phyloP scores from a whole-genome alignment of 2,888 invertebrate genomes.

The Macrophya annulata region DNA sequence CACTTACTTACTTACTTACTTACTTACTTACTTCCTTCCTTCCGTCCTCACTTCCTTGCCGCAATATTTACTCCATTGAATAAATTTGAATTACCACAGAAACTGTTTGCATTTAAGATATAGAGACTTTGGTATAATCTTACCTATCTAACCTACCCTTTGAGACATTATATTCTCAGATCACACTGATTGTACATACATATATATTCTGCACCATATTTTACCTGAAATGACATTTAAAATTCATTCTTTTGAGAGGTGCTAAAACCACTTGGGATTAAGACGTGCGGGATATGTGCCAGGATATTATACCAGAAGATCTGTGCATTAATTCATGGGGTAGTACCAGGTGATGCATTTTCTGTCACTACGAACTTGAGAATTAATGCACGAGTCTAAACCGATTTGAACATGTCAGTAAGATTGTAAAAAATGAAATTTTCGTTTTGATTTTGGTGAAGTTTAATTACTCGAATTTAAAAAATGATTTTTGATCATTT shows the following conservation, averaged over 20 bases:
- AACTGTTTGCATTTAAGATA: neutral
- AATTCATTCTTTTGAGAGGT: neutral
- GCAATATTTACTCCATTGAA: conserved; percentile 17
- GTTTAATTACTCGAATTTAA: too few relatives aligned
- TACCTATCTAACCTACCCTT: neutral
- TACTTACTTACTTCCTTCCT: neutral
- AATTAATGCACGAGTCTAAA: neutral
- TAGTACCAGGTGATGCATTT: too few relatives aligned
- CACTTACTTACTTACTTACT: neutral
- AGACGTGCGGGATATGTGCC: too few relatives aligned
- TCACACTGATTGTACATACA: neutral
- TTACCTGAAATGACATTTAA: neutral
- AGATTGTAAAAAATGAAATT: too few relatives aligned
- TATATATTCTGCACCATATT: neutral
- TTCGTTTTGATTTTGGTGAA: too few relatives aligned
- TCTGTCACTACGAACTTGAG: too few relatives aligned
- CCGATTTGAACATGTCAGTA: too few relatives aligned
- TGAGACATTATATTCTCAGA: neutral
- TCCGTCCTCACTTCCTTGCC: neutral
- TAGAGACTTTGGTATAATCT: neutral
- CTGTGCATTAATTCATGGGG: too few relatives aligned
- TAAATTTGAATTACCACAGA: conserved; percentile 15
- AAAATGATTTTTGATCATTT: too few relatives aligned
- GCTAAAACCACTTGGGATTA: too few relatives aligned
- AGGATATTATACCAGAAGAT: too few relatives aligned